Conservation (phyloP, 2,113 vertebrate species). For the Bungarus multicinctus region DNA sequence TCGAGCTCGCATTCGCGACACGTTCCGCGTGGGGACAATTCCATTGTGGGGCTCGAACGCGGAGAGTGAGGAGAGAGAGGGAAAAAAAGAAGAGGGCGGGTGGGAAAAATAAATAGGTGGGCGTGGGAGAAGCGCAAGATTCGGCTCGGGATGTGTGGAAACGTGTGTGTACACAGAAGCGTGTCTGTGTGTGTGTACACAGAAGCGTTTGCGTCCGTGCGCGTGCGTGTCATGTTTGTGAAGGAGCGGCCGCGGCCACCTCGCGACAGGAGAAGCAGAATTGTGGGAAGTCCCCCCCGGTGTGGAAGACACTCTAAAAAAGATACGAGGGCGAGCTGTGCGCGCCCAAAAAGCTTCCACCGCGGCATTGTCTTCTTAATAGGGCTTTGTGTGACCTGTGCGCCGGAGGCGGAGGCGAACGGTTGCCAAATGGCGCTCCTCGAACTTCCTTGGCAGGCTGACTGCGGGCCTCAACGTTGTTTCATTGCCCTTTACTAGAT, state of each 20-base stretch:
- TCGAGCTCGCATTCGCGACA: background rate
- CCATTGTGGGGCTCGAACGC: background rate
- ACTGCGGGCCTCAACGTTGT: background rate
- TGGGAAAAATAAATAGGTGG: background rate
- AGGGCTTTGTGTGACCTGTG: constrained; percentile 3
- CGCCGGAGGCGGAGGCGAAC: background rate
- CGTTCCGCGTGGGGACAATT: background rate
- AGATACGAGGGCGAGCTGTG: background rate
- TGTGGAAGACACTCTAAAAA: background rate
- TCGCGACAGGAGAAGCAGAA: background rate
- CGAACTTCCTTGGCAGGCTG: background rate
- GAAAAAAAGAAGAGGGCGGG: background rate
- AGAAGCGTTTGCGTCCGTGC: background rate
- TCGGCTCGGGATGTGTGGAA: too few species aligned
- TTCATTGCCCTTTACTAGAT: background rate
- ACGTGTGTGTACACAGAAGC: rapidly evolving
- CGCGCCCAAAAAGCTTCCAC: background rate
- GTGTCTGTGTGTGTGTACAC: background rate
- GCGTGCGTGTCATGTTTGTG: background rate
- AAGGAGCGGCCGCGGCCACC: background rate
- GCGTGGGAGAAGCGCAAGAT: background rate
- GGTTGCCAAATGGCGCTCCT: background rate
- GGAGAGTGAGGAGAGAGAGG: background rate
- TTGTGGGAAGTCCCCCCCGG: background rate
- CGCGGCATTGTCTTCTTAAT: background rate